Base-by-base conservation (phyloP, 2,113 vertebrate genomes). In the Neolamprologus variostigma region DNA sequence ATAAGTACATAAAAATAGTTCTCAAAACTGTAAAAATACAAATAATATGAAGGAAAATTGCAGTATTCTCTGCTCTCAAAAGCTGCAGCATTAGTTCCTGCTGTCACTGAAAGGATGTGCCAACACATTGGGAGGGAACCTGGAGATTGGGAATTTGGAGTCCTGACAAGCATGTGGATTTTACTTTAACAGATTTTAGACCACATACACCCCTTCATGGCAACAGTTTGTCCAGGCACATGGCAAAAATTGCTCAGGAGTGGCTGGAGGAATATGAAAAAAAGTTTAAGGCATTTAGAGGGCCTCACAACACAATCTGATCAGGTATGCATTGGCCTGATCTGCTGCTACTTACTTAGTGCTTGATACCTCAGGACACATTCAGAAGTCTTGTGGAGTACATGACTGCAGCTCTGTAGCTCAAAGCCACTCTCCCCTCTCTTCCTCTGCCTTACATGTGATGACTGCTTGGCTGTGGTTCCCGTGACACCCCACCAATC, bases 401-500 rank as follows among this genome's bases (percentile, higher is more conserved):
- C 68, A 73, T 73, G 40, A 42, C 37, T 73, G 37, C 13, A 45
- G 1, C 37, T 71, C 35, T 45, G 68, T 40, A 71, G 11, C 31
- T 51, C 66, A 84, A 71, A 78, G 17, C 19, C 14, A 40, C 4
- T 55, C 59, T 26, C 54, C 37, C 79, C 63, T 14, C 21, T 11
- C 59, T 40, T n/a, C 31, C 33, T 13, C 31, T 13, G 3, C 23
- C 6, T 51, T 23, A 31, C 16, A 85, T 47, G 33, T 61, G 55
- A 82, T 4, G 19, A 55, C 85, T 68, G 79, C 33, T 76, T 45
- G 42, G 90, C 86, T 80, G 66, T 7, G 21, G 57, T 66, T 89
- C 47, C 73, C 68, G 81, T 89, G 83, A 93, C 89, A 87, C 45
- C 85, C 89, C 66, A 81, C 68, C 68, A 73, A 76, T 45, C 68